A percentile compares a stretch with the other conserved stretches of the same genome.
phyloP scores from a whole-genome alignment of 2,113 vertebrate species.

The Dicaeum eximium region DNA sequence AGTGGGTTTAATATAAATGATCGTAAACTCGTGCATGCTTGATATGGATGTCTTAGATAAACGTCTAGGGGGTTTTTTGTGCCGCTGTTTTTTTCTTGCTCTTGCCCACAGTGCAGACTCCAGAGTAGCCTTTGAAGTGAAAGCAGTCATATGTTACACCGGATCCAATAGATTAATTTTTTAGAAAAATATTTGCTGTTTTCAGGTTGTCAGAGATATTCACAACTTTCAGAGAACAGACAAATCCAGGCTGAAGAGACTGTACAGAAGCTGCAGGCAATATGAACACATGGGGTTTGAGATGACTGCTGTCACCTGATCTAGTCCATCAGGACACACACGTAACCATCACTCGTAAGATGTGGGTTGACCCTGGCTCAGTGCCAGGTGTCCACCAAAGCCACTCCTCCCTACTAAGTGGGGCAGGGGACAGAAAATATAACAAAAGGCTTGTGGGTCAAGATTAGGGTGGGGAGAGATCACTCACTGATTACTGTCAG shows the following conservation, averaged over 20 bases:
- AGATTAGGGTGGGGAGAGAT: not conserved
- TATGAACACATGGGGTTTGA: not conserved
- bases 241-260: not conserved
- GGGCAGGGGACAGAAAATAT: not conserved
- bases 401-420: not conserved
- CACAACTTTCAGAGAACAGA: not conserved
- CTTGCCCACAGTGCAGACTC: not conserved
- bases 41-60: not conserved
- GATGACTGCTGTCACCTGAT: not conserved
- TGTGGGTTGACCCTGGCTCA: not conserved
- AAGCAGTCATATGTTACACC: not conserved
- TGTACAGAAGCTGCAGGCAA: not conserved
- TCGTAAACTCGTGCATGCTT: not conserved
- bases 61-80: not conserved
- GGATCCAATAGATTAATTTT: not conserved
- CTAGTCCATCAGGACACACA: not conserved
- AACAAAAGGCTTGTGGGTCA: not conserved
- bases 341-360: not conserved
- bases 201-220: not conserved
- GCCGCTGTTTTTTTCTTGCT: not conserved
- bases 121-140: not conserved
- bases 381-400: not conserved
- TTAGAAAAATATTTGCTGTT: not conserved
- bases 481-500: not conserved
- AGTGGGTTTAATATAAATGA: not conserved